phyloP scores from a whole-genome alignment of 1,140 invertebrate species.

The Armadillidium nasatum region DNA sequence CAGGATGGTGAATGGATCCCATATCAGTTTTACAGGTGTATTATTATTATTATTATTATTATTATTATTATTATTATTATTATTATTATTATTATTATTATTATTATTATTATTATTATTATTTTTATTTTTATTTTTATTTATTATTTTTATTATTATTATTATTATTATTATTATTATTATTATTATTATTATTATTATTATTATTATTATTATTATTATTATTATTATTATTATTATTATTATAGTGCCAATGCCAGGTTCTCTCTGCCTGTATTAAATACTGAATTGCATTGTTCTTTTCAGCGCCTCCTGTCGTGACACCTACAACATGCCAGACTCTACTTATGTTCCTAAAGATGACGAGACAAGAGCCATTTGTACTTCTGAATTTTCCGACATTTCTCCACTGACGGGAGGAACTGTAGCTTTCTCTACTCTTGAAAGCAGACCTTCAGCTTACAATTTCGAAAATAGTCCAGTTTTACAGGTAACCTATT shows the following conservation, averaged over 20 bases:
- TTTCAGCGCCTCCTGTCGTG: constrained; percentile 75
- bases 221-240: not conserved
- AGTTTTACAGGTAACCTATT: constrained; percentile 62
- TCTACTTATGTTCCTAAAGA: constrained; percentile 62
- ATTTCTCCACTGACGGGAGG: constrained; percentile 94
- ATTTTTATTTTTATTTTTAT: too few species aligned
- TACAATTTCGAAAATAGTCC: constrained; percentile 82
- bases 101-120: too few species aligned
- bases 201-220: too few species aligned
- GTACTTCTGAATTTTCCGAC: constrained; percentile 93
- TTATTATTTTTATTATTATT: too few species aligned
- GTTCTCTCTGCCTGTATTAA: not conserved
- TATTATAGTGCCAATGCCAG: not conserved
- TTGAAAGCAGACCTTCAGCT: constrained; percentile 89
- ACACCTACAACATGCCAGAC: constrained; percentile 80
- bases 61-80: constrained; percentile 12
- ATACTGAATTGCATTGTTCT: not conserved
- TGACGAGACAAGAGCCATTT: constrained; percentile 81
- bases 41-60: too few species aligned
- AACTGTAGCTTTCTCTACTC: constrained; percentile 89
- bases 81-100: constrained; percentile 4
- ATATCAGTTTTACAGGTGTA: constrained; percentile 89
- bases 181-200: too few species aligned
- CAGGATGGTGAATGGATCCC: constrained; percentile 84
- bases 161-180: too few species aligned